A percentile compares a stretch with the other conserved stretches of the same genome.
phyloP scores from a whole-genome alignment of 2,113 vertebrate species.

The Athene noctua region DNA sequence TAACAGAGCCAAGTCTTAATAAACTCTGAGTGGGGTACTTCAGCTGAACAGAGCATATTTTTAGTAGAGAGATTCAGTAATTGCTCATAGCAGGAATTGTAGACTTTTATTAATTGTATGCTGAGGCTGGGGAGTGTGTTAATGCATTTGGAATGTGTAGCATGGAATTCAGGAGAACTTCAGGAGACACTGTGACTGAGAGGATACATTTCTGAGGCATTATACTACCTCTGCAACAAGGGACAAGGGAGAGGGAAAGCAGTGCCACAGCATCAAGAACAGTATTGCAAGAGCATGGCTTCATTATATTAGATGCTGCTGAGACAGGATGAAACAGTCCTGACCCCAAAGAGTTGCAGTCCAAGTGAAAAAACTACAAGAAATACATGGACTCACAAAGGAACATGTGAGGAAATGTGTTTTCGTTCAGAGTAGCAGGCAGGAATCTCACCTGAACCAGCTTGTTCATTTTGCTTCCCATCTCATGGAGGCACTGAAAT shows the following conservation, averaged over 20 bases:
- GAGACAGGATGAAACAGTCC: not conserved
- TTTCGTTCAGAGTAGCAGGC: not conserved
- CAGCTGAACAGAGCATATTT: constrained; percentile 37
- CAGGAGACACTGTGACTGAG: not conserved
- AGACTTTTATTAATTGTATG: constrained; percentile 23
- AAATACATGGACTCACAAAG: not conserved
- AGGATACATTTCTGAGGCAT: constrained; percentile 12
- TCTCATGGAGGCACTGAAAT: not conserved
- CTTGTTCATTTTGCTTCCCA: not conserved
- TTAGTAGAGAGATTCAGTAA: constrained; percentile 9
- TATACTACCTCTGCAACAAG: not conserved
- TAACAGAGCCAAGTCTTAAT: constrained; percentile 46
- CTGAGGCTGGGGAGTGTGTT: not conserved
- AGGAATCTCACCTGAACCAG: accelerated
- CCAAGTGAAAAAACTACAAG: not conserved
- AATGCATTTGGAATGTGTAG: constrained; percentile 3
- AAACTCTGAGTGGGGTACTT: constrained; percentile 48
- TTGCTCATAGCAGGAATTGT: constrained; percentile 9
- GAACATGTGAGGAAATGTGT: accelerated
- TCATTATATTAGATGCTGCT: not conserved
- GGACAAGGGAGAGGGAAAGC: not conserved
- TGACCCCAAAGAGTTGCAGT: not conserved
- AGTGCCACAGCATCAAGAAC: not conserved
- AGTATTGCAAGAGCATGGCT: not conserved
- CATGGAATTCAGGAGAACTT: constrained; percentile 9